A percentile compares a stretch with the other conserved stretches of the same genome.
phyloP scores from a whole-genome alignment of 2,797 vertebrate species.

The Morelia viridis region DNA sequence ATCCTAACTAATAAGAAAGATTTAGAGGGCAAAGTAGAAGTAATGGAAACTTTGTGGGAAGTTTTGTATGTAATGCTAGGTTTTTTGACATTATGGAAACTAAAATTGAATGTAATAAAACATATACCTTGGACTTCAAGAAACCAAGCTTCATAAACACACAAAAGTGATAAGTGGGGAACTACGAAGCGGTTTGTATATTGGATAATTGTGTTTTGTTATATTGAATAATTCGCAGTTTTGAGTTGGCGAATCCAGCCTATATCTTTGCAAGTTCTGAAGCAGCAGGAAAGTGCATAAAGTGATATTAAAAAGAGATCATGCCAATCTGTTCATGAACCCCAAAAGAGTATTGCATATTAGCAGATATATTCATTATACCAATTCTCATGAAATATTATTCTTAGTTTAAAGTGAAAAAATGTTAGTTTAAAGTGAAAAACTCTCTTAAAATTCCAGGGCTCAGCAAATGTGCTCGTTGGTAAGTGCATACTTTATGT shows the following conservation, averaged over 20 bases:
- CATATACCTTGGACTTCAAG: background rate
- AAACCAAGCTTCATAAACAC: background rate
- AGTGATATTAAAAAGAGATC: background rate
- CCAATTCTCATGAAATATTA: background rate
- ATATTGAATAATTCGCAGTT: background rate
- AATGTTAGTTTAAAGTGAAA: background rate
- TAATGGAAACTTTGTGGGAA: background rate
- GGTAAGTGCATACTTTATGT: background rate
- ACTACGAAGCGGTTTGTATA: background rate
- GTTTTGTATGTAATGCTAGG: background rate
- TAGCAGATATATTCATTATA: background rate
- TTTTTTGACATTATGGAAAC: background rate
- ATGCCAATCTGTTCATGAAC: background rate
- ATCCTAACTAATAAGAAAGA: background rate
- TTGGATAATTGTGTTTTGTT: too few species aligned
- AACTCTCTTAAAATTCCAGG: background rate
- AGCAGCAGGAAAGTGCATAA: background rate
- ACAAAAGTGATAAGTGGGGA: background rate
- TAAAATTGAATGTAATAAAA: background rate
- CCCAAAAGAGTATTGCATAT: background rate
- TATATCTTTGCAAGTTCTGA: conserved; percentile 34
- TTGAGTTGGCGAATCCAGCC: background rate
- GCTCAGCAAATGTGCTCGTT: background rate
- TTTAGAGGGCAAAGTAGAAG: background rate
- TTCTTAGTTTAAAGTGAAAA: background rate